These are phyloP conservation scores for Dascyllus trimaculatus DNA, from an alignment of 2,113 vertebrate genomes.

Conservation along the genomic window DNA sequence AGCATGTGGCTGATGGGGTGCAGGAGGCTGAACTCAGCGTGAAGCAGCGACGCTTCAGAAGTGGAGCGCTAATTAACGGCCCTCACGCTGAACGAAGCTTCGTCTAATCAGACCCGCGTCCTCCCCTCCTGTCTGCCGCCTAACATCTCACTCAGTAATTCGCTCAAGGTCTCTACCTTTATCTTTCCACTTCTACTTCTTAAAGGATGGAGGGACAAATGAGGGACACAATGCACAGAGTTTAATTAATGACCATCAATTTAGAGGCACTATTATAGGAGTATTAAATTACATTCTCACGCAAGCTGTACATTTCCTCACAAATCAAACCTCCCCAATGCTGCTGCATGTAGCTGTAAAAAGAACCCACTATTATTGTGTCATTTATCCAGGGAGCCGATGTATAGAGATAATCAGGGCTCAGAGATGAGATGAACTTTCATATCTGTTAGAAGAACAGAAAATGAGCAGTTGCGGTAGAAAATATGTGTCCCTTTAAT, in stretches of 20 bases:
- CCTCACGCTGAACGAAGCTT: conserved; percentile 39
- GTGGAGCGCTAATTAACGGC: conserved; percentile 69
- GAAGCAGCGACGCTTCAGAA: conserved; percentile 67
- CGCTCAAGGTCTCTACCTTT: conserved; percentile 50
- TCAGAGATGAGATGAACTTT: too few relatives aligned
- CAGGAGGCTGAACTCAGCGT: conserved; percentile 37
- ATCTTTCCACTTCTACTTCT: conserved; percentile 35
- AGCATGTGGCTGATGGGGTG: conserved; percentile 33
- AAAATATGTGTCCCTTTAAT: too few relatives aligned
- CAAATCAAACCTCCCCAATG: background rate
- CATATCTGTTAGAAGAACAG: too few relatives aligned
- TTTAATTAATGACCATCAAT: conserved; percentile 60
- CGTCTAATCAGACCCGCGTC: conserved; percentile 56
- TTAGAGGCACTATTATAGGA: conserved; percentile 15
- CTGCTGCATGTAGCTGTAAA: too few relatives aligned
- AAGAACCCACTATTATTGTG: too few relatives aligned
- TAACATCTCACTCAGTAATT: conserved; percentile 40
- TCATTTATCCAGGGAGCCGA: too few relatives aligned
- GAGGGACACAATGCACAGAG: conserved; percentile 33
- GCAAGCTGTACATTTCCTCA: too few relatives aligned
- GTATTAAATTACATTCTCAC: too few relatives aligned
- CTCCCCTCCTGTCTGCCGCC: conserved; percentile 18
- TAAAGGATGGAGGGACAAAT: conserved; percentile 31
- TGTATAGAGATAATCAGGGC: too few relatives aligned
- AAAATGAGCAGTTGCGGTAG: too few relatives aligned